Evolutionary conservation across 2,113 vertebrate species (phyloP).

Genomic region (Notothenia rossii): DNA sequence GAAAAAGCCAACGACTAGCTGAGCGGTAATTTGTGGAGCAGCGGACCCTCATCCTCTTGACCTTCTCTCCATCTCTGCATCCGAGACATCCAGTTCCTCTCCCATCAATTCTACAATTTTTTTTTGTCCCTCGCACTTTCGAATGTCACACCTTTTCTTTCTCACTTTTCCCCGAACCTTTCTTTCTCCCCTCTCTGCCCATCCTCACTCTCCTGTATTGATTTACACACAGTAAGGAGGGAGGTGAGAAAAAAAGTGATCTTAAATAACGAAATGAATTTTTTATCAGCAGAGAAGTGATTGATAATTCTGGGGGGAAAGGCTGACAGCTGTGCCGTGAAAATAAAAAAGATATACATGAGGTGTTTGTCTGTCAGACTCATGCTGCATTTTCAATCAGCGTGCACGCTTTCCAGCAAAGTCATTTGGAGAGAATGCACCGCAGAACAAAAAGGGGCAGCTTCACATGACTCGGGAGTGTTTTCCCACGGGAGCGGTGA

Average conservation of each 20-base stretch:
- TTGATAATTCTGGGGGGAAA: slow-evolving; percentile 55
- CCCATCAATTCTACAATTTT: slow-evolving; percentile 61
- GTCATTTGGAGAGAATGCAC: slow-evolving; percentile 42
- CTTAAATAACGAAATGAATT: slow-evolving; percentile 63
- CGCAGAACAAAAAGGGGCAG: slow-evolving; percentile 36
- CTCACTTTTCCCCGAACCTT: slow-evolving; percentile 39
- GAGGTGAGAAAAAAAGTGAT: background rate
- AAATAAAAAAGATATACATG: slow-evolving; percentile 19
- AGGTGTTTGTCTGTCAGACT: slow-evolving; percentile 47
- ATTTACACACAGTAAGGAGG: slow-evolving; percentile 50
- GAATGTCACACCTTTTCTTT: slow-evolving; percentile 63
- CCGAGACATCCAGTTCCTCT: slow-evolving; percentile 44
- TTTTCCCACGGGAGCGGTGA: background rate
- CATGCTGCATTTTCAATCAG: slow-evolving; percentile 35
- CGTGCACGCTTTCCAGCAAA: slow-evolving; percentile 36
- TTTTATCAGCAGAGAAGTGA: slow-evolving; percentile 65
- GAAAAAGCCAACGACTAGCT: slow-evolving; percentile 58
- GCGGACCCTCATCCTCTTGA: slow-evolving; percentile 64
- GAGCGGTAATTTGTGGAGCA: slow-evolving; percentile 70
- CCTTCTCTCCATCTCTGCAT: slow-evolving; percentile 65
- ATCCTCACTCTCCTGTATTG: slow-evolving; percentile 32
- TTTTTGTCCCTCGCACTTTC: slow-evolving; percentile 41
- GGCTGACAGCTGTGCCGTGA: slow-evolving; percentile 52
- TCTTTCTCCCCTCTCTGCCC: slow-evolving; percentile 17
- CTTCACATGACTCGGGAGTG: slow-evolving; percentile 36